A percentile compares a stretch with the other conserved stretches of the same genome.
Conservation (phyloP, 2,797 vertebrate species). For the Sebastes steindachneri region DNA sequence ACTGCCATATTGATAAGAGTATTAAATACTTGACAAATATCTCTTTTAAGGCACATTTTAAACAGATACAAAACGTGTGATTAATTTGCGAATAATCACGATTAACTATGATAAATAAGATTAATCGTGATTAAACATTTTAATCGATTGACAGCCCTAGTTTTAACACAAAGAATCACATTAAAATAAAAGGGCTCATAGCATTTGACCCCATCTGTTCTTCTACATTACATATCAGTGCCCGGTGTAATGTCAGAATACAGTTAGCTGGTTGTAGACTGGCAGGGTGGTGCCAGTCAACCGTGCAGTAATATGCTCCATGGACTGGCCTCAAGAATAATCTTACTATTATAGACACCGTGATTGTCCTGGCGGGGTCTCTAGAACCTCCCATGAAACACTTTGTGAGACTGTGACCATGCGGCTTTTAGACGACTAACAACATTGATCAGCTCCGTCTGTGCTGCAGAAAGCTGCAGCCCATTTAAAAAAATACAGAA, state of each 20-base stretch:
- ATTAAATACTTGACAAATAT: too few relatives aligned
- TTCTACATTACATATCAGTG: neutral
- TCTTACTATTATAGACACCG: constrained; percentile 42
- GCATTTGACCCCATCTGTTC: neutral
- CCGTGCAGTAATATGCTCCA: constrained; percentile 26
- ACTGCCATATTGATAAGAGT: too few relatives aligned
- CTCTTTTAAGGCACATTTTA: too few relatives aligned
- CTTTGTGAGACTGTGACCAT: constrained; percentile 35
- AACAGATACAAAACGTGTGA: too few relatives aligned
- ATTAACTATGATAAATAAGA: too few relatives aligned
- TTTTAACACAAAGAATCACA: neutral
- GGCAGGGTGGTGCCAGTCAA: constrained; percentile 18
- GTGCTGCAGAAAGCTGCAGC: constrained; percentile 40
- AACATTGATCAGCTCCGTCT: constrained; percentile 48
- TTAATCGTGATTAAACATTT: too few relatives aligned
- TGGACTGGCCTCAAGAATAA: constrained; percentile 47
- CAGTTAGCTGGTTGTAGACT: constrained; percentile 4
- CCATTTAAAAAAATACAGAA: constrained; percentile 36
- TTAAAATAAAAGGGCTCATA: neutral
- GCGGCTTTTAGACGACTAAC: constrained; percentile 49
- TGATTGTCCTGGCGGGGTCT: constrained; percentile 35
- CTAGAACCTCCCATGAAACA: constrained; percentile 45
- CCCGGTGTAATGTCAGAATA: neutral
- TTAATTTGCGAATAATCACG: too few relatives aligned
- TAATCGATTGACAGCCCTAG: neutral